Evolutionary conservation across 1,140 invertebrate genomes (phyloP).

Genomic region (Solenopsis invicta): DNA sequence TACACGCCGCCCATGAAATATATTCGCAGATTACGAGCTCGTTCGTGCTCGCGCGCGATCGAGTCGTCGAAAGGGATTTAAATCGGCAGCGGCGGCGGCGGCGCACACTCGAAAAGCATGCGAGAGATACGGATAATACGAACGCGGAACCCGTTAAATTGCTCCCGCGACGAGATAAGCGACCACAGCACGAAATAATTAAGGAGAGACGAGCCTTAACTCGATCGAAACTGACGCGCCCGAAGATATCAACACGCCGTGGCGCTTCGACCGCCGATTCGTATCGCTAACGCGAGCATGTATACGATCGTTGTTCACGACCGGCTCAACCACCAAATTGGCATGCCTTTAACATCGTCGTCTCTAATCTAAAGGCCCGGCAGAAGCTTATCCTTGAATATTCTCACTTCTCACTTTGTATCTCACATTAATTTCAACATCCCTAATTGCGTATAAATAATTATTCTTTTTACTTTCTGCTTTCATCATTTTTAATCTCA

Average conservation of each 20-base stretch:
- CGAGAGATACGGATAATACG: slow-evolving; percentile 49
- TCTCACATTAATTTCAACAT: slow-evolving; percentile 13
- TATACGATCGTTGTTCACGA: slow-evolving; percentile 37
- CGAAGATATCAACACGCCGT: slow-evolving; percentile 53
- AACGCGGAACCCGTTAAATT: slow-evolving; percentile 65
- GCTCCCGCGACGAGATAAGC: slow-evolving; percentile 71
- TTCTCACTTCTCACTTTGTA: neutral
- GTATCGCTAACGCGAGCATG: slow-evolving; percentile 71
- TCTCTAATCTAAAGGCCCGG: neutral
- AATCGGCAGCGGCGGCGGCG: slow-evolving; percentile 47
- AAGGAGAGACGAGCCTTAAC: slow-evolving; percentile 73
- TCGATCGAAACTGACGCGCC: slow-evolving; percentile 59
- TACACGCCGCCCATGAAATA: slow-evolving; percentile 56
- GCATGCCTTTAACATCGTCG: neutral
- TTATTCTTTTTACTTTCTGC: neutral
- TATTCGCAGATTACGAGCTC: slow-evolving; percentile 51
- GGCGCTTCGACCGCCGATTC: slow-evolving; percentile 76
- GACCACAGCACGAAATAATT: slow-evolving; percentile 77
- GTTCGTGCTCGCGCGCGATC: slow-evolving; percentile 48
- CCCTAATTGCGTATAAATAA: neutral
- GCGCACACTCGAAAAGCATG: slow-evolving; percentile 39
- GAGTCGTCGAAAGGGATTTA: slow-evolving; percentile 67
- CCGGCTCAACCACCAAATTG: slow-evolving; percentile 30
- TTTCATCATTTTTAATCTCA: neutral
- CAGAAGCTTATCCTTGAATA: neutral